Conservation (phyloP, 2,113 vertebrate genomes). For the Pangasianodon hypophthalmus region DNA sequence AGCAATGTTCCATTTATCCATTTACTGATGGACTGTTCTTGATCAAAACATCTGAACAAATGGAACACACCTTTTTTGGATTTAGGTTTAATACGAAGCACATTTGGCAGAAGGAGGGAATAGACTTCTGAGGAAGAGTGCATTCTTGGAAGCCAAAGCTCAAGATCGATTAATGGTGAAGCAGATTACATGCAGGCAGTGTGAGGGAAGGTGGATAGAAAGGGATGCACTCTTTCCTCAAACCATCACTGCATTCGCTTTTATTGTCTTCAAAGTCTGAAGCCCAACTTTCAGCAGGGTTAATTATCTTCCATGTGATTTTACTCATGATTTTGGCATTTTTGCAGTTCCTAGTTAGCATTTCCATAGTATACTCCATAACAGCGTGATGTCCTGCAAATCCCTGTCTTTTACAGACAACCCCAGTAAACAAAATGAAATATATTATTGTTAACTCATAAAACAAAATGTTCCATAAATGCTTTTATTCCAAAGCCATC, state of each 20-base stretch:
- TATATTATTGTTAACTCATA: neutral
- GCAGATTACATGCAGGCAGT: neutral
- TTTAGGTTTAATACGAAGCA: neutral
- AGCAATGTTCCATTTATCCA: neutral
- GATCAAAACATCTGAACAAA: neutral
- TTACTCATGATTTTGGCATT: neutral
- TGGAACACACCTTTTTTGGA: neutral
- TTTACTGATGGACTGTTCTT: neutral
- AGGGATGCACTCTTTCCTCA: neutral
- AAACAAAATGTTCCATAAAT: neutral
- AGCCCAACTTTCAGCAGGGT: neutral
- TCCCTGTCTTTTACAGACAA: neutral
- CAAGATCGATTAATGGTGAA: neutral
- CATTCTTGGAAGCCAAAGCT: conserved; percentile 1
- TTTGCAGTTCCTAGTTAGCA: neutral
- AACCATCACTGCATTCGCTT: neutral
- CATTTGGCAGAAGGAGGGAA: neutral
- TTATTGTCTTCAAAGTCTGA: neutral
- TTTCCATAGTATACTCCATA: neutral
- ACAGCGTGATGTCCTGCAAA: neutral
- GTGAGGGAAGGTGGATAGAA: neutral
- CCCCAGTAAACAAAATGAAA: neutral
- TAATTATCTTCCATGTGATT: neutral
- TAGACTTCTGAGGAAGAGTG: conserved; percentile 3
- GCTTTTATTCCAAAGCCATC: neutral